Evolutionary conservation across 2,113 vertebrate species (phyloP).

Genomic region (Phocoena sinus): DNA sequence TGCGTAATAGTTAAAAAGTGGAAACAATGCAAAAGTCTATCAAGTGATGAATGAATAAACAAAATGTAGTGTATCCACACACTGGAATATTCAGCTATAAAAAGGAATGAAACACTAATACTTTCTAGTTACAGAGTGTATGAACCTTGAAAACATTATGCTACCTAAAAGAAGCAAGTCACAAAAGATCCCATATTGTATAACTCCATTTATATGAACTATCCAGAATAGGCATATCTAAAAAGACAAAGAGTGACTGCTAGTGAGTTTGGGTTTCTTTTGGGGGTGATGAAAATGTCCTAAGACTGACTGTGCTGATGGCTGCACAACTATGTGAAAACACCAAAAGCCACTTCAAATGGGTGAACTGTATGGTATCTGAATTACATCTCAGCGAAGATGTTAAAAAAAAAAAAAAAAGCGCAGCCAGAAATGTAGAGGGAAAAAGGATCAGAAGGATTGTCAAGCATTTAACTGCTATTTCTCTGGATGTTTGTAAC

Average conservation of each 20-base stretch:
- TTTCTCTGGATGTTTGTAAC: slow-evolving; percentile 26
- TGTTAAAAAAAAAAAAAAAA: neutral
- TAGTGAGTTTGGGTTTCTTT: neutral
- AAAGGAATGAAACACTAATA: neutral
- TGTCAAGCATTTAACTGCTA: neutral
- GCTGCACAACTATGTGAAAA: neutral
- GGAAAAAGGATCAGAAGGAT: neutral
- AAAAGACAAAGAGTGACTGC: neutral
- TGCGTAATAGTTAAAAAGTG: neutral
- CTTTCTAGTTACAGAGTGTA: neutral
- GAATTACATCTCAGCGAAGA: neutral
- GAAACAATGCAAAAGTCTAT: neutral
- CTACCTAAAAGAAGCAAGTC: neutral
- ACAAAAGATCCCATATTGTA: neutral
- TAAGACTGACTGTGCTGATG: neutral
- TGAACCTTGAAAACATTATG: slow-evolving; percentile 13
- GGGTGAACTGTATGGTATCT: neutral
- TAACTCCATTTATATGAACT: neutral
- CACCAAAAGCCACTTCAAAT: neutral
- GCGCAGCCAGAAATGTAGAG: neutral
- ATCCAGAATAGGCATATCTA: neutral
- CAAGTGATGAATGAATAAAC: neutral
- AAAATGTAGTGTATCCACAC: neutral
- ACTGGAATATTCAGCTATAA: neutral
- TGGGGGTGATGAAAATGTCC: neutral